Base-by-base conservation (phyloP, 1,140 invertebrate species). In the Battus philenor region DNA sequence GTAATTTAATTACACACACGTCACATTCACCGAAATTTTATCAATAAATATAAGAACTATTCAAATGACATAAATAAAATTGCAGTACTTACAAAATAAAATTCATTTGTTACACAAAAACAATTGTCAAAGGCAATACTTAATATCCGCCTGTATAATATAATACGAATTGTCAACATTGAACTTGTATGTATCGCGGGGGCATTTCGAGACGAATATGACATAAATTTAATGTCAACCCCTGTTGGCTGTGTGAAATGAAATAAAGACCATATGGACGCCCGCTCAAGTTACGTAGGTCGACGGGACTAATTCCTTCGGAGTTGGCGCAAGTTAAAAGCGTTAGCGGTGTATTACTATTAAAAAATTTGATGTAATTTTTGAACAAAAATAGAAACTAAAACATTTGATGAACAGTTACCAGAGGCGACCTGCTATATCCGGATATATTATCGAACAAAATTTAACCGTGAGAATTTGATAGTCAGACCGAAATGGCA, bases 221-320 rank as follows among this genome's bases (percentile, higher is more conserved):
- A 80, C 79, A 83, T 77, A 79, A 82, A 80, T 79, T 79, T 74
- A 70, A 82, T 73, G 68, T 68, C 63, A 63, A 67, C 73, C 73
- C 79, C 66, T 66, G 62, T 69, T 69, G 59, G 59, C 50, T 68
- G 70, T 67, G 65, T 60, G 59, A 50, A 70, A 75, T 70, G 70
- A 70, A 78, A 77, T 83, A 80, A 75, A 75, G 69, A 77, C 75
- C 79, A 80, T 83, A 79, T 79, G 79, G 73, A 74, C 53, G 57
- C 52, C 39, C 57, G 76, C 41, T 83, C 76, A 59, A 62, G 68
- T 83, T 83, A 78, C 79, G 55, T 60, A 59, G 70, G 61, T 61
- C 58, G 64, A 43, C 44, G 54, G 57, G 64, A 65, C 71, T 79
- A 79, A 82, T 82, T 78, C 71, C 46, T 47, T 57, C 44, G 12